These are phyloP conservation scores for Tineola bisselliella DNA, from an alignment of 2,888 invertebrate species.

Conservation along the genomic window DNA sequence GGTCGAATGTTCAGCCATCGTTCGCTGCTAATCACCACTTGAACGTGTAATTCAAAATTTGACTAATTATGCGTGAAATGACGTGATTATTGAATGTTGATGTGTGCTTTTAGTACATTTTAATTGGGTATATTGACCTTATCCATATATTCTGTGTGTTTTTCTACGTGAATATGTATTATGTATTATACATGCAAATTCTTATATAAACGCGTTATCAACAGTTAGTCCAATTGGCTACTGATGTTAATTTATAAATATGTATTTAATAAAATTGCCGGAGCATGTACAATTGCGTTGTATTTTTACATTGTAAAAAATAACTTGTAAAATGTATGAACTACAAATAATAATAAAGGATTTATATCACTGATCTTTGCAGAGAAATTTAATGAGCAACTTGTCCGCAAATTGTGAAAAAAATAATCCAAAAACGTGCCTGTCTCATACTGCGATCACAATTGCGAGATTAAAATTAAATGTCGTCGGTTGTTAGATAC, in stretches of 20 bases:
- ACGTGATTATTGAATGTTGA: background rate
- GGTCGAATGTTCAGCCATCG: conserved; percentile 26
- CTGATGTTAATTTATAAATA: no score
- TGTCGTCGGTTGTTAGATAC: conserved; percentile 19
- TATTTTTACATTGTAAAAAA: no score
- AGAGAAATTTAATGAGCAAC: conserved; percentile 8
- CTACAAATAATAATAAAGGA: background rate
- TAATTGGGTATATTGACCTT: background rate
- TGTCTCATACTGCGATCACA: conserved; percentile 4
- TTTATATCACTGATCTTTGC: background rate
- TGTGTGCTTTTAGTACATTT: background rate
- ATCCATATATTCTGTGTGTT: no score
- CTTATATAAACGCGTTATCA: no score
- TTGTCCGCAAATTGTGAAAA: conserved; percentile 8
- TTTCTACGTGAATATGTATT: no score
- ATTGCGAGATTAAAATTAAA: conserved; percentile 11
- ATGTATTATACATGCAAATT: no score
- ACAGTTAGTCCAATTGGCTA: no score
- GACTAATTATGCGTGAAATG: conserved; percentile 29
- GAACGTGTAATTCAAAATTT: conserved; percentile 29
- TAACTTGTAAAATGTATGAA: no score
- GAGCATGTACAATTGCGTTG: no score
- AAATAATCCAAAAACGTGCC: background rate
- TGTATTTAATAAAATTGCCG: no score
- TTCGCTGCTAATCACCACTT: conserved; percentile 42